Evolutionary conservation across 2,113 vertebrate genomes (phyloP), one percentile per base, ranked within the genome.

Genomic region (Petaurus breviceps): DNA sequence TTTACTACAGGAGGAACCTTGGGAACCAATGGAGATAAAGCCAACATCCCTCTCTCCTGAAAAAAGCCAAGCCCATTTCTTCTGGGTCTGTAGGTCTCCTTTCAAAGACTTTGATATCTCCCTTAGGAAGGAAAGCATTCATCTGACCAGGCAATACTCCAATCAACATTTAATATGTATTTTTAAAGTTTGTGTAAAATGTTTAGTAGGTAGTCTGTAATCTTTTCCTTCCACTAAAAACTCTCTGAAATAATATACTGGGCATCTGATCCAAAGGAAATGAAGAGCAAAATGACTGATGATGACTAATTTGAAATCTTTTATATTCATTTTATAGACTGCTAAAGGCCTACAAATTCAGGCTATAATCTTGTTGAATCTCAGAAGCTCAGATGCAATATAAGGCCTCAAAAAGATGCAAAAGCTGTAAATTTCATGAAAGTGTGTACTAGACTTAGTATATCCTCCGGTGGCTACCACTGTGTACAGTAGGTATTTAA

Each of bases 111-210:
- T n/a, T 54, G 53, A 61, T n/a, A 89, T 51, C 84, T 94, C 90
- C 51, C 92, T 94, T 94, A 31, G 94, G 53, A 94, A 95, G 90
- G 96, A 91, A 50, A 14, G 14, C 37, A n/a, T 94, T 93, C 89
- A 93, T 68, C 91, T 94, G 94, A 96, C 91, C 28, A 96, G 93
- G 94, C 93, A 94, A 53, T 77, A 96, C 26, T 93, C 94, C 96
- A 97, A 90, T 50, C 94, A 93, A 92, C 23, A 97, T 53, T 95
- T 93, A 95, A 77, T 92, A 91, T 90, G 25, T 49, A 96, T 91
- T 93, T 96, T 97, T 96, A 95, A 94, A 94, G 93, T 91, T 28
- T 94, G 43, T 49, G 92, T 92, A 94, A 94, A 97, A 95, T 61
- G 90, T 61, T 95, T 95, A 95, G 89, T 49, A 95, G 92, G 51